Evolutionary conservation across 1,140 invertebrate genomes (phyloP).

Genomic region (Drosophila lini): DNA sequence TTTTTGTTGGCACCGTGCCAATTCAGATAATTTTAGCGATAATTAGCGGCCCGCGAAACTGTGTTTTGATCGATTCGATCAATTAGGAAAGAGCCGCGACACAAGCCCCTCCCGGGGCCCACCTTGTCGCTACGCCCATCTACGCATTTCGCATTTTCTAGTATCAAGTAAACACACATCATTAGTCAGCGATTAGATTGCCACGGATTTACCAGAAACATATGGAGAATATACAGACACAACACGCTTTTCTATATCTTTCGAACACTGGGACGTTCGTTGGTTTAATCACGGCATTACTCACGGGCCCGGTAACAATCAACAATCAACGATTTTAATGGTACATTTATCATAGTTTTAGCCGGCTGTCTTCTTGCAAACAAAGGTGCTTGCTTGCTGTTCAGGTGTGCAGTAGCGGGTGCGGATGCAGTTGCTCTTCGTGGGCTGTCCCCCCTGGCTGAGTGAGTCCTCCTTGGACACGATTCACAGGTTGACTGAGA

Average conservation of each 20-base stretch:
- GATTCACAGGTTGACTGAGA: constrained; percentile 33
- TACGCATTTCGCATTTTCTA: constrained; percentile 28
- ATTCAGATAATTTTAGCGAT: constrained; percentile 22
- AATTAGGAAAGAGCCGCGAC: constrained; percentile 26
- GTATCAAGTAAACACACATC: constrained; percentile 53
- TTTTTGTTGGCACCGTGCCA: constrained; percentile 20
- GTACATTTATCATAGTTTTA: constrained; percentile 38
- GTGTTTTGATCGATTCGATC: constrained; percentile 39
- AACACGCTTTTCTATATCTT: constrained; percentile 5
- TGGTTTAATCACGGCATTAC: constrained; percentile 48
- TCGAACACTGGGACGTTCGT: constrained; percentile 25
- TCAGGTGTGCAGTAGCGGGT: constrained; percentile 1
- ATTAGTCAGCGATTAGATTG: constrained; percentile 62
- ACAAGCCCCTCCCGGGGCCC: constrained; percentile 13
- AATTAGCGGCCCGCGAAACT: constrained; percentile 22
- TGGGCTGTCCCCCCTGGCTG: constrained; percentile 18
- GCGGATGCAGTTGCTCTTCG: constrained; percentile 2
- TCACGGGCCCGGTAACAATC: constrained; percentile 35
- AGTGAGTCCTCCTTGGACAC: constrained; percentile 39
- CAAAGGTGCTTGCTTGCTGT: constrained; percentile 1
- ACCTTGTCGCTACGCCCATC: constrained; percentile 7
- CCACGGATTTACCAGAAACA: constrained; percentile 10
- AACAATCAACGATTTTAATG: constrained; percentile 31
- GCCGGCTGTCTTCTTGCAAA: constrained; percentile 3
- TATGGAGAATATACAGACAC: background rate